Percentiles rank a stretch among this genome's conserved stretches.
phyloP scores from a whole-genome alignment of 2,113 vertebrate genomes.

The Barnardius zonarius region DNA sequence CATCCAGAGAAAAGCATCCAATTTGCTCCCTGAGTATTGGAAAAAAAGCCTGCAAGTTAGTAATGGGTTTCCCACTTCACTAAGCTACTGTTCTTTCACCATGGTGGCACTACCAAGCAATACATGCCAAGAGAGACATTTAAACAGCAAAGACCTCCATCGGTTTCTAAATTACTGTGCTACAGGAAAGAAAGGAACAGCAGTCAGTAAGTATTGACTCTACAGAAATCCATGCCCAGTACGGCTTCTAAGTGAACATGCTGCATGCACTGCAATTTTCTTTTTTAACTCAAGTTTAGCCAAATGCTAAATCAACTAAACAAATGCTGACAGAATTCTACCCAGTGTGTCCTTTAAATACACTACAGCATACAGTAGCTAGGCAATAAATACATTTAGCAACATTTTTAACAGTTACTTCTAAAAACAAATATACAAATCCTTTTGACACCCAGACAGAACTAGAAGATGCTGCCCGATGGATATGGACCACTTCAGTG shows the following conservation, averaged over 20 bases:
- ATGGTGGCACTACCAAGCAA: background rate
- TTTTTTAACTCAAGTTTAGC: conserved; percentile 9
- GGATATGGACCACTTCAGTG: conserved; percentile 97
- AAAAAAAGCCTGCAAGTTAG: background rate
- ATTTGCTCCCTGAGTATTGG: background rate
- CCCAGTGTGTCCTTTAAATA: conserved; percentile 66
- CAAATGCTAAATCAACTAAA: background rate
- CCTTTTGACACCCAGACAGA: conserved; percentile 94
- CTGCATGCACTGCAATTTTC: conserved; percentile 48
- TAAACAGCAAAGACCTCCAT: background rate
- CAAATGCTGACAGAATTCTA: conserved; percentile 36
- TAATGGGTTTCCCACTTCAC: background rate
- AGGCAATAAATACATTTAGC: conserved; percentile 75
- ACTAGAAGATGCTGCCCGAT: conserved; percentile 96
- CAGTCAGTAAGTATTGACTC: background rate
- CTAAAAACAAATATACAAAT: conserved; percentile 99
- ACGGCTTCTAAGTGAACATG: conserved; percentile 45
- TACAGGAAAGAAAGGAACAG: background rate
- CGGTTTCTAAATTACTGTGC: background rate
- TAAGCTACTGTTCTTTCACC: background rate
- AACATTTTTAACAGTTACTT: conserved; percentile 81
- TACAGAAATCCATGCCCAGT: conserved; percentile 11
- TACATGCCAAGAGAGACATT: background rate
- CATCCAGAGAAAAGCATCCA: background rate
- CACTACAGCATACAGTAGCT: conserved; percentile 55